Evolutionary conservation across 2,797 vertebrate species (phyloP).

Genomic region (Chiroxiphia lanceolata): DNA sequence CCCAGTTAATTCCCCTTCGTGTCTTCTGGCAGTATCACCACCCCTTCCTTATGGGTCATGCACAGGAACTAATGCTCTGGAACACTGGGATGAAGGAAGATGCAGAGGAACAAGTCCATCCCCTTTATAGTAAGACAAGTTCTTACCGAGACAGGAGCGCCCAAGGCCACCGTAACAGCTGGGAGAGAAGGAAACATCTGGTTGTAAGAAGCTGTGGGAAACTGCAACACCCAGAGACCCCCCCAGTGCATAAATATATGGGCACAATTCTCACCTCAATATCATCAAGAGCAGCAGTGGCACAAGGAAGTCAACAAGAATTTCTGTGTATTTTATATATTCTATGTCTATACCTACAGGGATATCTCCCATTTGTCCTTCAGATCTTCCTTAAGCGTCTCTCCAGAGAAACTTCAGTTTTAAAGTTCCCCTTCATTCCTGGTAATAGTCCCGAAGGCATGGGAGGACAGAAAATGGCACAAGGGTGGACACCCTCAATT

Average conservation of each 20-base stretch:
- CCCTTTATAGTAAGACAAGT: background rate
- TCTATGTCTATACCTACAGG: background rate
- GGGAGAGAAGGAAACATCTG: constrained; percentile 53
- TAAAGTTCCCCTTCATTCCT: background rate
- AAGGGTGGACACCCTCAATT: background rate
- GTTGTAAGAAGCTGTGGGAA: background rate
- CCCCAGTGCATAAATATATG: fast-evolving
- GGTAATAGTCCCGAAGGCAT: background rate
- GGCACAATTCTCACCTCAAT: background rate
- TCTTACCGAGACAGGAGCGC: constrained; percentile 86
- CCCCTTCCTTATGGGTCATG: background rate
- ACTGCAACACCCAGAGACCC: background rate
- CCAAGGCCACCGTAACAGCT: constrained; percentile 92
- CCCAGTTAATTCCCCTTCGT: background rate
- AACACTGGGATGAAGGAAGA: background rate
- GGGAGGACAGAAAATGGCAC: background rate
- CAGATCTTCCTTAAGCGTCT: background rate
- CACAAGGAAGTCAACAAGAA: background rate
- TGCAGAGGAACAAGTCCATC: background rate
- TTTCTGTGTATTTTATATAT: background rate
- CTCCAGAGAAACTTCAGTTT: background rate
- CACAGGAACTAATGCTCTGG: fast-evolving
- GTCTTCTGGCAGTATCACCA: background rate
- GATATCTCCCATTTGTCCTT: background rate
- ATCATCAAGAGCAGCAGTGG: background rate